Evolutionary conservation across 2,888 invertebrate species (phyloP).

Genomic region (Meandrusa payeni): DNA sequence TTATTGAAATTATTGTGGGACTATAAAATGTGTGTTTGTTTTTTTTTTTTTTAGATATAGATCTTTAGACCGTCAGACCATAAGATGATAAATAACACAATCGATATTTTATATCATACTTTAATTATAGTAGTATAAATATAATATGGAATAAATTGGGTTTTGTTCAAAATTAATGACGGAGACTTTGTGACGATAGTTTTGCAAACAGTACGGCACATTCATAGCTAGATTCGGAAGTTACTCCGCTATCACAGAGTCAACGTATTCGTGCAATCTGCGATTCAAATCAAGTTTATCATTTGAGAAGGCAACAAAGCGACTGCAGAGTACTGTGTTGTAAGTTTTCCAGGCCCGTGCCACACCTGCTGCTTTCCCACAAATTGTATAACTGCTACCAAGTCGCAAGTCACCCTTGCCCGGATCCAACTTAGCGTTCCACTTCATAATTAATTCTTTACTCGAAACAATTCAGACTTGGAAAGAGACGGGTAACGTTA

Average conservation of each 20-base stretch:
- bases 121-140: too few relatives aligned
- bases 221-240: slow-evolving; percentile 14
- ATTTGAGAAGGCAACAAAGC: slow-evolving; percentile 74
- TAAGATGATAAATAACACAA: too few relatives aligned
- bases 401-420: slow-evolving; percentile 62
- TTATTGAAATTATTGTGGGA: too few relatives aligned
- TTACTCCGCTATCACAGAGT: slow-evolving; percentile 27
- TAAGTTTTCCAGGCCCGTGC: slow-evolving; percentile 61
- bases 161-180: too few relatives aligned
- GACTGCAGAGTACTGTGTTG: slow-evolving; percentile 55
- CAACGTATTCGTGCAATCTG: slow-evolving; percentile 58
- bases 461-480: slow-evolving; percentile 72
- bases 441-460: slow-evolving; percentile 81
- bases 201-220: slow-evolving; percentile 17
- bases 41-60: too few relatives aligned
- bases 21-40: too few relatives aligned
- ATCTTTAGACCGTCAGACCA: too few relatives aligned
- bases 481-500: slow-evolving; percentile 62
- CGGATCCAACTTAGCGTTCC: slow-evolving; percentile 59
- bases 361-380: slow-evolving; percentile 77
- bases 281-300: slow-evolving; percentile 77
- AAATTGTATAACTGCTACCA: slow-evolving; percentile 71
- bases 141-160: too few relatives aligned
- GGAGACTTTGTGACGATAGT: slow-evolving; percentile 5
- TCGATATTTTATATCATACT: too few relatives aligned